Conservation (phyloP, 92 coral and sea anemone genomes). For the Phenganax stokvisi region DNA sequence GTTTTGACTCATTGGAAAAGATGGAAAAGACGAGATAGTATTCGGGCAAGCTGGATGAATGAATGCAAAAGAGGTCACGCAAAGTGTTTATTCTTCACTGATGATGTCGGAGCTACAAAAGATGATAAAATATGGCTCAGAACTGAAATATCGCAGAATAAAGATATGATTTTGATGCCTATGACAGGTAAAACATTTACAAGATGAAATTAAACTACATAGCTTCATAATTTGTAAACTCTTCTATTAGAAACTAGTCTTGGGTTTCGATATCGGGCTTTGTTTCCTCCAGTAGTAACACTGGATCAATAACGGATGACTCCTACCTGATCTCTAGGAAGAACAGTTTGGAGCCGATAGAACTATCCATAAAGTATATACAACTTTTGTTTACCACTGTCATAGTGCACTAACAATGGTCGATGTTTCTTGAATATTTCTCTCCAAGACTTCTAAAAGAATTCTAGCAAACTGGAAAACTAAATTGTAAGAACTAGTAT, state of each 20-base stretch:
- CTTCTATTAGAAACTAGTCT: too few relatives aligned
- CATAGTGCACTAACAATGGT: neutral
- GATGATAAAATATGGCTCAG: conserved; percentile 42
- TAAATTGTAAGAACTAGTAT: neutral
- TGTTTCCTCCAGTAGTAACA: too few relatives aligned
- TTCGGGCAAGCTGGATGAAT: conserved; percentile 80
- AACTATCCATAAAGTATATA: too few relatives aligned
- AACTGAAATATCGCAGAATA: conserved; percentile 48
- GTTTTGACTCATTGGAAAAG: conserved; percentile 63
- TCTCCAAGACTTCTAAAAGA: neutral
- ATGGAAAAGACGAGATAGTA: conserved; percentile 63
- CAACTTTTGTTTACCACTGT: neutral
- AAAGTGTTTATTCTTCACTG: conserved; percentile 70
- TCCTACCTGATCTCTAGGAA: too few relatives aligned
- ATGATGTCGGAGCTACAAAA: conserved; percentile 61
- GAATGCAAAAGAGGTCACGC: conserved; percentile 46
- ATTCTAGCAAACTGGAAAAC: neutral
- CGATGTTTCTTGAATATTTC: neutral
- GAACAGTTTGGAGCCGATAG: too few relatives aligned
- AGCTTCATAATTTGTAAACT: too few relatives aligned
- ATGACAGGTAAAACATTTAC: conserved; percentile 49
- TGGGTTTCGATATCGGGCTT: too few relatives aligned
- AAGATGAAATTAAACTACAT: too few relatives aligned
- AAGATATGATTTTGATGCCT: conserved; percentile 57
- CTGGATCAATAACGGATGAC: too few relatives aligned